Evolutionary conservation across 1,140 invertebrate genomes (phyloP).

Genomic region (Conus betulinus): DNA sequence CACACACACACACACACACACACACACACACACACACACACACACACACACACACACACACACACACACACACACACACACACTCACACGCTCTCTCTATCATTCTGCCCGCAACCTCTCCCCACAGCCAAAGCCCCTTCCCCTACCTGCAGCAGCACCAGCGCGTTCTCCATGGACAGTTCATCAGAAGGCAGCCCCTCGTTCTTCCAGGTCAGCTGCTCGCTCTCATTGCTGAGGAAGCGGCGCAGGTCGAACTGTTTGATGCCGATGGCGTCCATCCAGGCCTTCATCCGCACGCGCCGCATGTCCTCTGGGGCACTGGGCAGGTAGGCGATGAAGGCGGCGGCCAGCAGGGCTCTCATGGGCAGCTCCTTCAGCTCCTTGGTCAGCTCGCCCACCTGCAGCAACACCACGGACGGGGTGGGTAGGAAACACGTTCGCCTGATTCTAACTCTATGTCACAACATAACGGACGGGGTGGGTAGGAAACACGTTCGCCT

Average conservation of each 20-base stretch:
- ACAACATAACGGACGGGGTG: no score
- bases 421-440: no score
- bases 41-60: background rate
- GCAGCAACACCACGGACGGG: background rate
- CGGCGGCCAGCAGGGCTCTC: slow-evolving; percentile 83
- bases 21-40: no score
- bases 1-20: no score
- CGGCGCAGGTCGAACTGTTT: slow-evolving; percentile 82
- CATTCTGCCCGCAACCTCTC: background rate
- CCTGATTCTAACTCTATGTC: no score
- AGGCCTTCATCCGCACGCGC: slow-evolving; percentile 78
- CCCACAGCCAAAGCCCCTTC: background rate
- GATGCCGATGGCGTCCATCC: slow-evolving; percentile 78
- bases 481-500: no score
- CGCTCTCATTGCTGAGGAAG: slow-evolving; percentile 86
- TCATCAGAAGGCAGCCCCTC: slow-evolving; percentile 89
- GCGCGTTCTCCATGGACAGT: slow-evolving; percentile 88
- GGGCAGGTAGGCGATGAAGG: slow-evolving; percentile 86
- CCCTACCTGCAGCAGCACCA: slow-evolving; percentile 85
- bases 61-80: background rate
- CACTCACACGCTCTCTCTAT: slow-evolving; percentile 61
- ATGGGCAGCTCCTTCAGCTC: slow-evolving; percentile 80
- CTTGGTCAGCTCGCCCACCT: slow-evolving; percentile 72
- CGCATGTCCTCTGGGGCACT: slow-evolving; percentile 83
- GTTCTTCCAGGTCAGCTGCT: slow-evolving; percentile 89